Conservation (phyloP, 2,797 vertebrate species). For the Megalops cyprinoides region DNA sequence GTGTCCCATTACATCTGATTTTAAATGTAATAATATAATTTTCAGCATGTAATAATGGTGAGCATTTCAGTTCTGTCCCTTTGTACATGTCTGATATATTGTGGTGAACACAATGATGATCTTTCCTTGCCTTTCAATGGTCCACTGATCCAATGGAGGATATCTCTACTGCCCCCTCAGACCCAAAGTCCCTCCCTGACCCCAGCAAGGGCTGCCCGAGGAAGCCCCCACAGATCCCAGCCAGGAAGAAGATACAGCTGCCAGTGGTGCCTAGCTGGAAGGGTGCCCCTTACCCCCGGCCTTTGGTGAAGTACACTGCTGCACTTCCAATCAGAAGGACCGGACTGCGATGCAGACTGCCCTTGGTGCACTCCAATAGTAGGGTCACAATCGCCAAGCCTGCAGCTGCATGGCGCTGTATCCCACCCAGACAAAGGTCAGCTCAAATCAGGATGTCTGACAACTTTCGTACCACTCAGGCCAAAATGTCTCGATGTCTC, state of each 20-base stretch:
- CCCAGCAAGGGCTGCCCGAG: neutral
- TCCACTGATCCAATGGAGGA: neutral
- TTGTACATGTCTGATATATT: neutral
- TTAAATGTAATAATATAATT: neutral
- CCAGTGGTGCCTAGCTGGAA: neutral
- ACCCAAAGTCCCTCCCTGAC: neutral
- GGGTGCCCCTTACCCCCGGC: conserved; percentile 5
- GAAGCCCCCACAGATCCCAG: neutral
- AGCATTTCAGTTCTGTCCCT: neutral
- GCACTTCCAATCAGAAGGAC: neutral
- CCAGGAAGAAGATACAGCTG: conserved; percentile 2
- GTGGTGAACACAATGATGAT: neutral
- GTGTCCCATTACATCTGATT: neutral
- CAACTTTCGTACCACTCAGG: neutral
- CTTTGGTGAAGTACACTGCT: neutral
- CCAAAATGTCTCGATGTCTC: neutral
- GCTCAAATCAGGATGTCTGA: neutral
- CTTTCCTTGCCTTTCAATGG: neutral
- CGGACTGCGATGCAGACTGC: neutral
- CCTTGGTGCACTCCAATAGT: neutral
- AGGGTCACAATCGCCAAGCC: neutral
- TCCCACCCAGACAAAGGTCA: neutral
- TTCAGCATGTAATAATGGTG: neutral
- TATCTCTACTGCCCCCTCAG: neutral
- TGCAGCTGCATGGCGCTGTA: neutral